Conservation (phyloP, 1,140 invertebrate species). For the Drosophila pandora region DNA sequence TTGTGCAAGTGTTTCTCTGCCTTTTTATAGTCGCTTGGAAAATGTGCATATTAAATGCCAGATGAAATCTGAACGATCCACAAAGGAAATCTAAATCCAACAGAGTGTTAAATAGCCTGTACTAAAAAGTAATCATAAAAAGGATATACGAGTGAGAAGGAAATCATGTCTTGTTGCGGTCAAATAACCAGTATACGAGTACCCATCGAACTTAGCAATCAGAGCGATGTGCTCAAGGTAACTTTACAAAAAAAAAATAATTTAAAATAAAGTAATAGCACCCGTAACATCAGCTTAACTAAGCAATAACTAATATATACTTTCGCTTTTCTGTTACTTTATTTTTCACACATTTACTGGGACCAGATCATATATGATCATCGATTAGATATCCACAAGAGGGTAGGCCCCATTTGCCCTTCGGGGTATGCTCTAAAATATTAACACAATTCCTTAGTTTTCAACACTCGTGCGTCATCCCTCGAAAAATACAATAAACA, state of each 20-base stretch:
- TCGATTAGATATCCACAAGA: constrained; percentile 68
- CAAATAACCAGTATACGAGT: constrained; percentile 87
- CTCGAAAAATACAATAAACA: constrained; percentile 52
- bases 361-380: constrained; percentile 79
- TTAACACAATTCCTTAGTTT: background rate
- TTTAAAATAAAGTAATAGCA: background rate
- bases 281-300: constrained; percentile 33
- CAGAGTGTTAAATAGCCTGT: constrained; percentile 14
- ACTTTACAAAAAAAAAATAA: constrained; percentile 64
- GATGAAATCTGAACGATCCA: constrained; percentile 50
- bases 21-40: constrained; percentile 61
- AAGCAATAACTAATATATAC: constrained; percentile 59
- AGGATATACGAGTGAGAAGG: background rate
- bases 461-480: constrained; percentile 56
- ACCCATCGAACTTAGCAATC: constrained; percentile 90
- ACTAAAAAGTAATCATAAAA: constrained; percentile 22
- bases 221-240: constrained; percentile 92
- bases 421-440: constrained; percentile 45
- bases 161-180: constrained; percentile 87
- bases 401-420: constrained; percentile 69
- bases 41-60: constrained; percentile 74
- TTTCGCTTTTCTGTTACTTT: constrained; percentile 47
- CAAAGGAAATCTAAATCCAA: constrained; percentile 34
- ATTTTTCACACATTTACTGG: constrained; percentile 28
- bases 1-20: constrained; percentile 14